Conservation (phyloP, 2,888 invertebrate genomes). For the Esperia sulphurella region DNA sequence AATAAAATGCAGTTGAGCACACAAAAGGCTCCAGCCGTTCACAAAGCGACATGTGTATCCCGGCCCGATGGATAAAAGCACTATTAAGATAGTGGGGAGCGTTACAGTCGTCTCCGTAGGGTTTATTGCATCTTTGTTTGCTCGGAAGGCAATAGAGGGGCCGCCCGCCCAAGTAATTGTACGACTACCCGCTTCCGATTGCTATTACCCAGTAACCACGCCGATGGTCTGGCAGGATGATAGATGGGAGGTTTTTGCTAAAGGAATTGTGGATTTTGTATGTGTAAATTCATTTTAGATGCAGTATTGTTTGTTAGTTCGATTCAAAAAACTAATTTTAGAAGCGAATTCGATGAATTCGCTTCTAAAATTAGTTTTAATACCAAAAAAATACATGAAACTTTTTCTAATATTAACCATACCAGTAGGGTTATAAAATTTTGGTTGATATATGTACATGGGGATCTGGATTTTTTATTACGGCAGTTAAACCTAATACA, state of each 20-base stretch:
- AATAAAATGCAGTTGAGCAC: constrained; percentile 46
- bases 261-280: background rate
- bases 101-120: constrained; percentile 51
- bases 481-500: too few species aligned
- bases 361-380: too few species aligned
- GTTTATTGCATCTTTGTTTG: constrained; percentile 74
- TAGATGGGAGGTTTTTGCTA: background rate
- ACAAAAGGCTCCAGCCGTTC: constrained; percentile 33
- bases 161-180: constrained; percentile 47
- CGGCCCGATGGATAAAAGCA: constrained; percentile 54
- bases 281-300: background rate
- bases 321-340: too few species aligned
- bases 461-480: too few species aligned
- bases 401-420: too few species aligned
- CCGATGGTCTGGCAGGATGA: background rate
- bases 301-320: too few species aligned
- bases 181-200: constrained; percentile 57
- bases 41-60: constrained; percentile 62
- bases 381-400: too few species aligned
- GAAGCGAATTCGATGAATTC: too few species aligned
- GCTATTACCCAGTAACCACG: constrained; percentile 48
- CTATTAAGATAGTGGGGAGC: constrained; percentile 53
- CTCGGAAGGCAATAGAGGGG: constrained; percentile 51
- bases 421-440: too few species aligned
- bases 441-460: too few species aligned